Evolutionary conservation across 2,113 vertebrate genomes (phyloP), one percentile per base, ranked within the genome.

Genomic region (Patagioenas fasciata): DNA sequence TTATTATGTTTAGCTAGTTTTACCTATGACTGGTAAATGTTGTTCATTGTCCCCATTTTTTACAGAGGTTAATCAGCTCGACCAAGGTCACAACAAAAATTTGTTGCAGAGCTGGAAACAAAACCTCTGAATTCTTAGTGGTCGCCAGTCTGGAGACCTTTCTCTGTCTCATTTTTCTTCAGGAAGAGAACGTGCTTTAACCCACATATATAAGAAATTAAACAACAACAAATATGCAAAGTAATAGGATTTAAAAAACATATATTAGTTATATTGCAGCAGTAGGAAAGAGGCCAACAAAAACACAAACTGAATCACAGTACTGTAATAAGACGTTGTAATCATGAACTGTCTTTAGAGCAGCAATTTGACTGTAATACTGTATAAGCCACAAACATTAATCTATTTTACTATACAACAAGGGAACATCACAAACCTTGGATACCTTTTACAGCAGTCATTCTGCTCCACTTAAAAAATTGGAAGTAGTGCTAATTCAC

Each of bases 381-480:
- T 80, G 82, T 89, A 88, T 94, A 96, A 97, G 84, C 64, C 90
- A 64, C 87, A 96, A 95, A 96, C 56, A 77, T 94, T 97, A 97
- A 97, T 97, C 88, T 96, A 81, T 92, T 96, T 97, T 96, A 96
- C 88, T 89, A 84, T 84, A 92, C 95, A 97, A 95, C 89, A 96
- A 95, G 89, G 84, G 80, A 96, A 93, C 89, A 95, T 92, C 80
- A 92, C 69, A 91, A 92, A 78, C 56, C 67, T 66, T 80, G 47
- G 85, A 51, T 60, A 91, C 32, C 38, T 83, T 96, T 95, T 93
- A 86, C 23, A 82, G 51, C 75, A 62, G 60, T 50, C 60, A 78
- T 92, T 89, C 79, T 93, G 62, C 13, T 93, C 80, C 54, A 54
- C 47, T 93, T 85, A 96, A 85, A 97, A 91, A 85, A 91, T 15